Base-by-base conservation (phyloP, 1,140 invertebrate species). In the Drosophila willistoni region DNA sequence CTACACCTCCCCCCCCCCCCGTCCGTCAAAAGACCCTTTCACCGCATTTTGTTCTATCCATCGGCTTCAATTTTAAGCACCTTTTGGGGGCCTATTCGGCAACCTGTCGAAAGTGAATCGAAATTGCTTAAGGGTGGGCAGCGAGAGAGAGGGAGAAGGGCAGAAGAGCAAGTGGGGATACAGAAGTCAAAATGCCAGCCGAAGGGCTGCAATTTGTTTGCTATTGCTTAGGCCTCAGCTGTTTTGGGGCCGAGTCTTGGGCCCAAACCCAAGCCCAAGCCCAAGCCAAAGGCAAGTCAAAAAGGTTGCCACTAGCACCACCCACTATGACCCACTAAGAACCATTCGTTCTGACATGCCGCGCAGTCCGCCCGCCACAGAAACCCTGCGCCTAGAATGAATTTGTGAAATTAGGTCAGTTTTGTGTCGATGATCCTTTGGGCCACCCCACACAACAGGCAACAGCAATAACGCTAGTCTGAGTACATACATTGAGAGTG, bases 401-500 rank as follows among this genome's bases (percentile, higher is more conserved):
- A 81, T 89, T 87, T 81, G 67, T 90, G 87, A 91, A 91, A 91
- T 91, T 91, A 91, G 90, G 90, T 91, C 90, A 91, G 90, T 90
- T 90, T 75, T 84, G 90, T 91, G 90, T 91, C 90, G 90, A 91
- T 91, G 90, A 91, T 91, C 90, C 90, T 91, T 91, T 91, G 69
- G 79, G 71, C 77, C 78, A 67, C 71, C 77, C 77, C 74, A 39
- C 29, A 29, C 29, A 68, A 36, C 68, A 67, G 72, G 51, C 74
- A 79, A 69, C 76, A 83, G 68, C 76, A 70, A 76, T 19, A 9
- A 42, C 63, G 71, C 75, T 39, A 65, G 74, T 25, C 66, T 29
- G 56, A 54, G 62, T 29, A 72, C 63, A 51, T 42, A 72, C 63
- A 51, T 42, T 34, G 67, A 71, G 66, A 72, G 68, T 51, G 79